These are phyloP conservation scores for Rhabdomys pumilio DNA, from an alignment of 2,797 vertebrate genomes.

Conservation along the genomic window DNA sequence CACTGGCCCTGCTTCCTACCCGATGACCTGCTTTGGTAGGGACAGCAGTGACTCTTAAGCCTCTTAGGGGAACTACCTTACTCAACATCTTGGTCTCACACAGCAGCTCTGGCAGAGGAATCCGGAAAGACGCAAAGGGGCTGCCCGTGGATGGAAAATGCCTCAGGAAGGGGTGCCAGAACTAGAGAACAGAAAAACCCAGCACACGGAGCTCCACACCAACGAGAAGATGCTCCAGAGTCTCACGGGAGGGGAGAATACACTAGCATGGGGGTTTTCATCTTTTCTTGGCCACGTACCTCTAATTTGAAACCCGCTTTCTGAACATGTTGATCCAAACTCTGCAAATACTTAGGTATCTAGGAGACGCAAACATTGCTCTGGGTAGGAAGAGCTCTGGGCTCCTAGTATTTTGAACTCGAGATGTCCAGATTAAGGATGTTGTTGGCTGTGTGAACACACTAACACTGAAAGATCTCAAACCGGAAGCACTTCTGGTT, in stretches of 20 bases:
- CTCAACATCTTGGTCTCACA: neutral
- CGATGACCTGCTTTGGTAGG: neutral
- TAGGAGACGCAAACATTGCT: neutral
- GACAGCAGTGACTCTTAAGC: neutral
- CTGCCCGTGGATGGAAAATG: neutral
- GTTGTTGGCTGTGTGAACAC: neutral
- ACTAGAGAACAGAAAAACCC: neutral
- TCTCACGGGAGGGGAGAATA: neutral
- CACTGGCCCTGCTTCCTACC: neutral
- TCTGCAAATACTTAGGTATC: neutral
- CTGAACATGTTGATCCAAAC: neutral
- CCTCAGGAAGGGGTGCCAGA: neutral
- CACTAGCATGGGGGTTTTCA: neutral
- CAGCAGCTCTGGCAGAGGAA: neutral
- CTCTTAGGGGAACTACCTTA: neutral
- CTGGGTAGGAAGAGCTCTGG: neutral
- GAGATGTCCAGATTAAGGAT: neutral
- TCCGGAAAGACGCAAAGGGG: neutral
- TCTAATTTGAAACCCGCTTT: neutral
- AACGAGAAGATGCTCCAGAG: neutral
- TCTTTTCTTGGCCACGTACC: neutral
- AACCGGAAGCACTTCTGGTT: neutral
- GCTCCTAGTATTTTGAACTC: neutral
- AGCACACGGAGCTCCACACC: rapidly evolving
- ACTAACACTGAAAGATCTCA: neutral